These are phyloP conservation scores for Tylochromis polylepis DNA, from an alignment of 2,113 vertebrate species.

Conservation along the genomic window DNA sequence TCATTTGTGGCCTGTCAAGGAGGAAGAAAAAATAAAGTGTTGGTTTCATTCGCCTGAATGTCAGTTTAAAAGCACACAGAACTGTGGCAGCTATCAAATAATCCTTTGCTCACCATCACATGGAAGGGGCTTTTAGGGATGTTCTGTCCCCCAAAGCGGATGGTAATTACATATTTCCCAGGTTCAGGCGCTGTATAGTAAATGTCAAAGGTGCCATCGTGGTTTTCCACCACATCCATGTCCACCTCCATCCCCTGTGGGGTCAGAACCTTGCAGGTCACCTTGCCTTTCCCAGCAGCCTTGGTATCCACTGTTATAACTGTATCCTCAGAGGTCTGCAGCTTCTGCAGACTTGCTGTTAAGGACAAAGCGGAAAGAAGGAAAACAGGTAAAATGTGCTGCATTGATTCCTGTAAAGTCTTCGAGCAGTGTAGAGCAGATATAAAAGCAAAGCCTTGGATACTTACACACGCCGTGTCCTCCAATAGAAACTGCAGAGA, in stretches of 20 bases:
- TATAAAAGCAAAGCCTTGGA: not conserved
- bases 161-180: conserved; percentile 89
- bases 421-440: not conserved
- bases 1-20: conserved; percentile 85
- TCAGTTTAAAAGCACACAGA: not conserved
- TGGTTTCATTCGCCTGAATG: not conserved
- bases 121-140: conserved; percentile 92
- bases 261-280: conserved; percentile 86
- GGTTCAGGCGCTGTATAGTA: conserved; percentile 91
- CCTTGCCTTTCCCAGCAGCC: conserved; percentile 88
- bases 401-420: not conserved
- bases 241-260: conserved; percentile 85
- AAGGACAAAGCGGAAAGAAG: not conserved
- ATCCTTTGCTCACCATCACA: conserved; percentile 76
- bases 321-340: conserved; percentile 80
- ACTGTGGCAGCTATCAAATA: not conserved
- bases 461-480: conserved; percentile 89
- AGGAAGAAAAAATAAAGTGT: not conserved
- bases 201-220: conserved; percentile 88
- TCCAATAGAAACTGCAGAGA: conserved; percentile 87
- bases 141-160: conserved; percentile 88
- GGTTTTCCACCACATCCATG: conserved; percentile 83
- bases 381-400: not conserved
- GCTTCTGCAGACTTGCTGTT: conserved; percentile 81
- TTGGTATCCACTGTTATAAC: conserved; percentile 85